Conservation (phyloP, 2,797 vertebrate species). For the Eutrigla gurnardus region DNA sequence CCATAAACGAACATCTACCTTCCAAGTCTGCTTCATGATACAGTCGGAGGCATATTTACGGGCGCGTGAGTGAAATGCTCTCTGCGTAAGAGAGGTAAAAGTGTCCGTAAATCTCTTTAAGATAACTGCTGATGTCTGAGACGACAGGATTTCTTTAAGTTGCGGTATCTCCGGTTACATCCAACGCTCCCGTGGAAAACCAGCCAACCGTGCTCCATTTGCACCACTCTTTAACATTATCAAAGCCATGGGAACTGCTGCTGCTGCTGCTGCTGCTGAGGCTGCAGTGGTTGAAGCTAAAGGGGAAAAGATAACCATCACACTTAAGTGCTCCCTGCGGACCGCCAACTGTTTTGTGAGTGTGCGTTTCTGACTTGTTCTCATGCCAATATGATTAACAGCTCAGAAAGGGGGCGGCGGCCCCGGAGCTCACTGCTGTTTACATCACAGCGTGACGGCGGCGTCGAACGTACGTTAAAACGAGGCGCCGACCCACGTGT, state of each 20-base stretch:
- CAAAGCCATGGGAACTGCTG: constrained; percentile 74
- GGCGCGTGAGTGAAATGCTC: constrained; percentile 43
- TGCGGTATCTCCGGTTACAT: constrained; percentile 4
- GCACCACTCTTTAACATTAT: constrained; percentile 36
- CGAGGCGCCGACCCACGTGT: constrained; percentile 6
- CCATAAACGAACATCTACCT: constrained; percentile 13
- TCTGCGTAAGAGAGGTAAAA: constrained; percentile 49
- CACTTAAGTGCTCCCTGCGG: constrained; percentile 58
- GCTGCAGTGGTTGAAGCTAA: constrained; percentile 40
- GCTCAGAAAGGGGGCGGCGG: constrained; percentile 32
- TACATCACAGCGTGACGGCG: constrained; percentile 39
- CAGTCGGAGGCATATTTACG: constrained; percentile 46
- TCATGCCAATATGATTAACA: constrained; percentile 61
- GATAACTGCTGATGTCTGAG: constrained; percentile 51
- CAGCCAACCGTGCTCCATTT: constrained; percentile 23
- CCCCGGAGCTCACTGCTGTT: constrained; percentile 19
- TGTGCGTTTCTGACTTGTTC: constrained; percentile 38
- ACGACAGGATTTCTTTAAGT: constrained; percentile 56
- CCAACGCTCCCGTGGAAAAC: constrained; percentile 14
- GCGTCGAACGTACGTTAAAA: constrained; percentile 13
- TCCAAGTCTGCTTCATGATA: constrained; percentile 18
- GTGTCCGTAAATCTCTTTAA: constrained; percentile 41
- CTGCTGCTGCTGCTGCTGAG: constrained; percentile 23
- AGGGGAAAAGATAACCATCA: constrained; percentile 74
- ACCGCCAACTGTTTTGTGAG: constrained; percentile 39